Conservation (phyloP, 2,888 invertebrate genomes). For the Athalia rosae region DNA sequence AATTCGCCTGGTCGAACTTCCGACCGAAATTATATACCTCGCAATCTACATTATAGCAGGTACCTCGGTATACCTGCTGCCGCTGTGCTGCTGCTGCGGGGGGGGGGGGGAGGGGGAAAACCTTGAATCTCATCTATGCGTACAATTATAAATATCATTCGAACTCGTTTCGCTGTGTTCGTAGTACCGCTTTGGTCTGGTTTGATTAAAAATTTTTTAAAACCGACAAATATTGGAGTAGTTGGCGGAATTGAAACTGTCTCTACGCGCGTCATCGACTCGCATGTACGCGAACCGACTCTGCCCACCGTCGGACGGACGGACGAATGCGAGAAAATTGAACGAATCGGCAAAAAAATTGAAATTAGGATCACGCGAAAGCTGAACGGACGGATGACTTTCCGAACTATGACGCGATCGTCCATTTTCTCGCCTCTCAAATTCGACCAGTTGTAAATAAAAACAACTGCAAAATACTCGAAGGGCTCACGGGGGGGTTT, state of each 20-base stretch:
- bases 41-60: background rate
- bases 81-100: too few relatives aligned
- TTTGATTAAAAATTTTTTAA: constrained; percentile 33
- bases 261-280: constrained; percentile 25
- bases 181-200: background rate
- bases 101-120: too few relatives aligned
- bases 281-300: background rate
- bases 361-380: too few relatives aligned
- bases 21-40: background rate
- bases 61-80: too few relatives aligned
- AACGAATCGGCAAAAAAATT: too few relatives aligned
- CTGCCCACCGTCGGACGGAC: background rate
- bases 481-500: constrained; percentile 45
- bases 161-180: background rate
- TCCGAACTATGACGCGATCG: background rate
- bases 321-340: too few relatives aligned
- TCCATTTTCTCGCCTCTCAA: constrained; percentile 6
- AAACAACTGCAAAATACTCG: background rate
- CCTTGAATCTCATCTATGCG: too few relatives aligned
- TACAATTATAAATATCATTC: background rate
- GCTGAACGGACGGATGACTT: background rate
- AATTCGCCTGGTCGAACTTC: constrained; percentile 27
- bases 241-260: constrained; percentile 5
- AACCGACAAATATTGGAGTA: constrained; percentile 19
- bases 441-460: constrained; percentile 32